Conservation (phyloP, 2,888 invertebrate genomes). For the Orthosia incerta region DNA sequence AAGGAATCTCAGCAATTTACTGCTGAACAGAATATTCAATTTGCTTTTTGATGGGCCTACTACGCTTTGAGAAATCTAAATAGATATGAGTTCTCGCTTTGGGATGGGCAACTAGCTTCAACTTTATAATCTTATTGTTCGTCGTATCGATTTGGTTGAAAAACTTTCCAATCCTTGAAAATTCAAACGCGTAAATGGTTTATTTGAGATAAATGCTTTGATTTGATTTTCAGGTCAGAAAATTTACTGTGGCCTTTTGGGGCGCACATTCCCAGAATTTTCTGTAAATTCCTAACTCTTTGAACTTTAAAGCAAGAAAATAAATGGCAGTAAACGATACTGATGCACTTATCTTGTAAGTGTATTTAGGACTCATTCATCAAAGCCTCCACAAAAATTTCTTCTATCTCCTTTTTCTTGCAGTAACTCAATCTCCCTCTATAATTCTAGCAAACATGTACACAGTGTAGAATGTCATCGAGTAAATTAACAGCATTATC, state of each 20-base stretch:
- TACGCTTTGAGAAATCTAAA: neutral
- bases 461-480: slow-evolving; percentile 40
- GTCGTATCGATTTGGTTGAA: too few species aligned
- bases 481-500: slow-evolving; percentile 54
- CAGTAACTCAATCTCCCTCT: slow-evolving; percentile 19
- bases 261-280: neutral
- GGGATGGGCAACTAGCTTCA: too few species aligned
- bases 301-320: neutral
- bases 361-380: slow-evolving; percentile 5
- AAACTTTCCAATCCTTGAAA: too few species aligned
- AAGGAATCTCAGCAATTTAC: slow-evolving; percentile 2
- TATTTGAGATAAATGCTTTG: too few species aligned
- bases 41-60: neutral
- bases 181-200: too few species aligned
- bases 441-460: slow-evolving; percentile 36
- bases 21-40: neutral
- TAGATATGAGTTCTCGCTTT: neutral
- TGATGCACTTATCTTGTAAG: slow-evolving; percentile 9
- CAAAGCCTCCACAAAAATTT: neutral
- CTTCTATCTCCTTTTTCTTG: neutral
- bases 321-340: neutral
- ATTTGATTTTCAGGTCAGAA: neutral
- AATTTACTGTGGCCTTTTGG: neutral
- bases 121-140: too few species aligned
- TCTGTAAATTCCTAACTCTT: neutral